Evolutionary conservation across 2,113 vertebrate species (phyloP).

Genomic region (Triplophysa tibetana): DNA sequence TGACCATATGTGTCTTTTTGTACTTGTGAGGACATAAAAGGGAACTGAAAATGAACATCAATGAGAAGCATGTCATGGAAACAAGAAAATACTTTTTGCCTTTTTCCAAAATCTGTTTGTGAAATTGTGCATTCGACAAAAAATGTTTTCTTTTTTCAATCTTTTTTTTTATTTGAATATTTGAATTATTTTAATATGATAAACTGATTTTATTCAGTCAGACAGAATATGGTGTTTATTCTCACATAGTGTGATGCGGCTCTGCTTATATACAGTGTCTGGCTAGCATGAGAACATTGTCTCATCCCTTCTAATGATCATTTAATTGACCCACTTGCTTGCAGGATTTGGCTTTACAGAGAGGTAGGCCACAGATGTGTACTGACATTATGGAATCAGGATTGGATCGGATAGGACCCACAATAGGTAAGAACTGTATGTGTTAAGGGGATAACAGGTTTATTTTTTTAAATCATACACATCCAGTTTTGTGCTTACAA

Average conservation of each 20-base stretch:
- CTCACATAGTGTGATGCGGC: not conserved
- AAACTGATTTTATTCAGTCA: not conserved
- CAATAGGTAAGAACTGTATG: not conserved
- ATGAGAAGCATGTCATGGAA: not conserved
- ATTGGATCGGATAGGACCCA: not conserved
- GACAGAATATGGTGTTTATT: not conserved
- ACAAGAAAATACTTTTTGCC: no score
- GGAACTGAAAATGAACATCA: not conserved
- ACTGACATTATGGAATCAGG: not conserved
- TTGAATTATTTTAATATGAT: not conserved
- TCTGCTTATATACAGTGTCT: not conserved
- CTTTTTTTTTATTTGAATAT: not conserved
- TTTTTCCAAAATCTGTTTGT: not conserved
- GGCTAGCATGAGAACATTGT: not conserved
- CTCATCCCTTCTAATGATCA: slow-evolving; percentile 23
- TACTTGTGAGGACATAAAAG: not conserved
- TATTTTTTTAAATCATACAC: no score
- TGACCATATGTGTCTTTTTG: not conserved
- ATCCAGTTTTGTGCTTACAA: no score
- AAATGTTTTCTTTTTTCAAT: not conserved
- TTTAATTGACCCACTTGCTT: slow-evolving; percentile 17
- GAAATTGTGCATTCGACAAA: not conserved
- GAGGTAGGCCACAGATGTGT: not conserved
- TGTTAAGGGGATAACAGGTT: not conserved
- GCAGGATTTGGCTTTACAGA: not conserved